A percentile compares a stretch with the other conserved stretches of the same genome.
Conservation (phyloP, 2,797 vertebrate species). For the Periparus ater region DNA sequence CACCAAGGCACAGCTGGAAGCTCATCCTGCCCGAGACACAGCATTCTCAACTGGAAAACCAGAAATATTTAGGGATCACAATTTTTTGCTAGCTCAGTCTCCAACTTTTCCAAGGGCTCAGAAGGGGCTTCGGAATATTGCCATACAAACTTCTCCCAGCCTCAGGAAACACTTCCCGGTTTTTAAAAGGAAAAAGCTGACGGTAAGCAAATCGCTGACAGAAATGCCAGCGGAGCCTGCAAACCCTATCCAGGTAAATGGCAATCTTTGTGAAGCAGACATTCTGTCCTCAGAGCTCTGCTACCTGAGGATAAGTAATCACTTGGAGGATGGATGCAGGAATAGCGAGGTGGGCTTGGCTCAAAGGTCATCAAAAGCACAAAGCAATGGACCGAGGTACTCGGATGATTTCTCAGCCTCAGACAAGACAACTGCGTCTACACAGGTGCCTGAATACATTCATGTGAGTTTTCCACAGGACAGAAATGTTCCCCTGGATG, state of each 20-base stretch:
- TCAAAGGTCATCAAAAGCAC: constrained; percentile 62
- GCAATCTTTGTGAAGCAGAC: constrained; percentile 70
- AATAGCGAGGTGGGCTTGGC: background rate
- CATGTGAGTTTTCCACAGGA: constrained; percentile 58
- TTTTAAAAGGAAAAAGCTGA: constrained; percentile 83
- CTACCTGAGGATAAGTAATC: constrained; percentile 61
- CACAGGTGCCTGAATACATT: constrained; percentile 77
- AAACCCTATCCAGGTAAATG: constrained; percentile 69
- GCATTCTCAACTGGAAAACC: background rate
- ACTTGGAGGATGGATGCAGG: constrained; percentile 56
- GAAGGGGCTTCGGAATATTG: constrained; percentile 84
- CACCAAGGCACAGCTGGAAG: background rate
- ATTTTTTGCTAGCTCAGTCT: constrained; percentile 52
- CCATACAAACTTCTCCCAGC: constrained; percentile 95
- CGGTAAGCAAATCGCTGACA: constrained; percentile 72
- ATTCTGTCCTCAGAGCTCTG: constrained; percentile 68
- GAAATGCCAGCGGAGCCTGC: constrained; percentile 69
- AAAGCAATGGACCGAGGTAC: constrained; percentile 75
- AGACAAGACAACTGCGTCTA: constrained; percentile 70
- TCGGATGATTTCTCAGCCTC: constrained; percentile 14
- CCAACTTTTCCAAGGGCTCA: constrained; percentile 70
- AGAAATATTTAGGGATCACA: constrained; percentile 35
- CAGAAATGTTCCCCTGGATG: background rate
- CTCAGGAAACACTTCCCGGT: constrained; percentile 87
- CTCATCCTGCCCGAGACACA: background rate